Base-by-base conservation (phyloP, 2,797 vertebrate species). In the Pseudomugil tenellus region DNA sequence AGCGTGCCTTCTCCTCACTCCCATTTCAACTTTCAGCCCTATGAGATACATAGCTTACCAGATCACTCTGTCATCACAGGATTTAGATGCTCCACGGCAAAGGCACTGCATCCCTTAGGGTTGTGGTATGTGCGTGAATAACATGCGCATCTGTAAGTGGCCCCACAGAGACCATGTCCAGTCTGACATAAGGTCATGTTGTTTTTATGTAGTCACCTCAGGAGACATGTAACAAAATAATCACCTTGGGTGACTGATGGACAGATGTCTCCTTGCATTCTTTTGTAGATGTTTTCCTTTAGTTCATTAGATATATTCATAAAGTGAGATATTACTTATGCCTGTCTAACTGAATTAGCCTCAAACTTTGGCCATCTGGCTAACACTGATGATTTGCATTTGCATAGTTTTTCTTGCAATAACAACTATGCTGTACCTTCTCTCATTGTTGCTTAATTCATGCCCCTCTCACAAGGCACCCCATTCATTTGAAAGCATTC, bases 331-430 rank as follows among this genome's bases (percentile, higher is more conserved):
- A 84, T 92, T 89, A 91, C 83, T 90, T 90, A 91, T 87, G 87
- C 84, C 76, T 74, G 77, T 84, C 89, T 89, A 84, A 90, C 63
- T 89, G 87, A 92, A 91, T 93, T 93, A 90, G 64, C 81, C 90
- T 83, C 77, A 90, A 92, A 85, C 87, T 86, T 85, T 37, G 78
- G 76, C 92, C 93, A 94, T 94, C 92, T 94, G 93, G 89, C 85
- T 89, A 72, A 76, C 72, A 81, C 78, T 77, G 80, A 82, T 59
- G 68, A 89, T 92, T 91, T 86, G 81, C 85, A 92, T 93, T 91
- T 91, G 88, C 87, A 91, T 89, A 85, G 72, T 73, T 76, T 62
- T 57, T 89, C 73, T 81, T 72, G 51, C 73, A 59, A 70, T 80
- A 86, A 89, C 89, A 90, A 76, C 74, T 83, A 74, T 84, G 71